Base-by-base conservation (phyloP, 2,797 vertebrate genomes). In the Oophaga sylvatica region DNA sequence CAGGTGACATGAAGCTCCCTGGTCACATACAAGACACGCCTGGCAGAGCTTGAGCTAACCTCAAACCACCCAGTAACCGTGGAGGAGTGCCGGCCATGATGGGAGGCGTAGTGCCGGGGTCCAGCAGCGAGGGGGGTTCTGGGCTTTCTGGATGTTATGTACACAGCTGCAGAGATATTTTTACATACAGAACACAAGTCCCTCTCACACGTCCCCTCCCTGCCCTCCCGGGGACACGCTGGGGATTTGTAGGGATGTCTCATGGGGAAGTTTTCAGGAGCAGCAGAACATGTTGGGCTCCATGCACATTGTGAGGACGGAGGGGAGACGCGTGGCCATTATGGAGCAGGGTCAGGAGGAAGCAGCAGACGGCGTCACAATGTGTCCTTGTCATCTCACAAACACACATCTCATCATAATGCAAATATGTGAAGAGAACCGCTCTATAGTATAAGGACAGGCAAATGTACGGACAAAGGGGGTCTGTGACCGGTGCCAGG, bases 131-230 rank as follows among this genome's bases (percentile, higher is more conserved):
- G 20, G 19, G 87, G 87, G 87, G 81, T 85, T 81, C 85, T 81
- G 22, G 48, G 35, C 22, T 84, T 29, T 59, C 0, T 73, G 81
- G 75, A 88, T 73, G 65, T 88, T 84, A 80, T 88, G 87, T 76
- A 76, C 83, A 76, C 87, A 86, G 84, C 84, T 86, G 84, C 63
- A 19, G 71, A 82, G 87, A 89, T 81, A 88, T 86, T 81, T 81
- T 68, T 89, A 86, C 68, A 82, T 78, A 60, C 83, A 73, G 67
- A 41, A 57, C 68, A 87, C 80, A 85, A 79, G n/a, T 65, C 26
- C 59, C 57, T 63, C 31, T 53, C 68, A 87, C 80, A 81, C 85
- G n/a, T 65, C 26, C 59, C 57, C 63, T 31, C 41, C 79, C 71
- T 31, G 31, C 81, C 48, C 56, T 60, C 9, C 83, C 29, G 1